These are phyloP conservation scores for Phortica variegata DNA, from an alignment of 1,140 invertebrate species.

Conservation along the genomic window DNA sequence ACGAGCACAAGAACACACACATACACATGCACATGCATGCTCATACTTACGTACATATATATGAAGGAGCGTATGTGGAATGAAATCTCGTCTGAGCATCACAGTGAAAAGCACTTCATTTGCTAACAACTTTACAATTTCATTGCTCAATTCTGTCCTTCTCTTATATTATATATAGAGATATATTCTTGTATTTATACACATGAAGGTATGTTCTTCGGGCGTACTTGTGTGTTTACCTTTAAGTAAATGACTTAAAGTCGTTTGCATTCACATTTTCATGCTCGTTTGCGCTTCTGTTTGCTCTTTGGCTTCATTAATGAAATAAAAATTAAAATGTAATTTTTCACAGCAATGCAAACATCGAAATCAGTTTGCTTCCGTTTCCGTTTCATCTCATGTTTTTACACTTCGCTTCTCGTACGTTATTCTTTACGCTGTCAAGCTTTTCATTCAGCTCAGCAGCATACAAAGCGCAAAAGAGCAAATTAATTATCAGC, in stretches of 20 bases:
- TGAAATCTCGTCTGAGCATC: conserved; percentile 1
- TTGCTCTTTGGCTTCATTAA: conserved; percentile 16
- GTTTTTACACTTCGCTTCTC: too few species aligned
- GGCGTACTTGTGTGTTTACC: conserved; percentile 21
- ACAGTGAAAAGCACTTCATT: conserved; percentile 23
- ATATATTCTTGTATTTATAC: too few species aligned
- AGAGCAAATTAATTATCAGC: conserved; percentile 37
- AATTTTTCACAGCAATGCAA: not conserved
- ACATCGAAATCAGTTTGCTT: too few species aligned
- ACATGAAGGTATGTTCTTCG: too few species aligned
- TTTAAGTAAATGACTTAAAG: conserved; percentile 41
- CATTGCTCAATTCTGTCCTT: not conserved
- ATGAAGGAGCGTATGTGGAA: not conserved
- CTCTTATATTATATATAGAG: not conserved
- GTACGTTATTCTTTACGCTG: too few species aligned
- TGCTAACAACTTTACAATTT: not conserved
- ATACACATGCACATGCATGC: not conserved
- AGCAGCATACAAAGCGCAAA: too few species aligned
- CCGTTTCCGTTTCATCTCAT: not conserved
- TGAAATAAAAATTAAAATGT: conserved; percentile 38
- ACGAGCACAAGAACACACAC: not conserved
- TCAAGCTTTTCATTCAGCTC: too few species aligned
- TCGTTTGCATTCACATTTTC: conserved; percentile 14
- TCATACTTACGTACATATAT: conserved; percentile 1
- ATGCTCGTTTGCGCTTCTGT: not conserved